A percentile compares a stretch with the other conserved stretches of the same genome.
Evolutionary conservation across 2,888 invertebrate genomes (phyloP).

Genomic region (Dione vanillae): DNA sequence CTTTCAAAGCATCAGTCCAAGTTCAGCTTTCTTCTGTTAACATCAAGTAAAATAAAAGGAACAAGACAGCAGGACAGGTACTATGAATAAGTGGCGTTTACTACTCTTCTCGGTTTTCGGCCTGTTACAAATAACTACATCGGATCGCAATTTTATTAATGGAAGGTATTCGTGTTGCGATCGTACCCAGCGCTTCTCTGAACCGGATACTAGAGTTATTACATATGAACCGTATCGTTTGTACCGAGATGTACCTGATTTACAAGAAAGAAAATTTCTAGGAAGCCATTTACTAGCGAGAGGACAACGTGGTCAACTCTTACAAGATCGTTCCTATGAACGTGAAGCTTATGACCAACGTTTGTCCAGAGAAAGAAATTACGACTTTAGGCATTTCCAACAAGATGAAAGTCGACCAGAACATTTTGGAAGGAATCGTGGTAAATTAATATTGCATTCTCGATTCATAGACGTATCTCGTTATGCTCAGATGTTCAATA

Average conservation of each 20-base stretch:
- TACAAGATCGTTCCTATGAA: not conserved
- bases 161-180: constrained; percentile 69
- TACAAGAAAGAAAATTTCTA: constrained; percentile 15
- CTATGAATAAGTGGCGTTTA: constrained; percentile 82
- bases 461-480: constrained; percentile 11
- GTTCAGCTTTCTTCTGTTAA: constrained; percentile 62
- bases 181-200: constrained; percentile 52
- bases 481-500: constrained; percentile 1
- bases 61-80: constrained; percentile 59
- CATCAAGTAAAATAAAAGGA: constrained; percentile 54
- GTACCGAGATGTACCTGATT: constrained; percentile 15
- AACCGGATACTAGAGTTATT: constrained; percentile 54
- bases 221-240: constrained; percentile 22
- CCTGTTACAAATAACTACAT: constrained; percentile 68
- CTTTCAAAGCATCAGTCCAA: constrained; percentile 64
- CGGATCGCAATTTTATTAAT: constrained; percentile 71
- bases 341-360: not conserved
- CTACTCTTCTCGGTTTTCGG: constrained; percentile 73
- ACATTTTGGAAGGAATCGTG: not conserved
- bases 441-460: not conserved
- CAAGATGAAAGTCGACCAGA: not conserved
- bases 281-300: constrained; percentile 2
- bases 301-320: constrained; percentile 4
- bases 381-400: not conserved
- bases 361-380: constrained; percentile 3